These are phyloP conservation scores for Drosophila mimica DNA, from an alignment of 2,888 invertebrate species.

Conservation along the genomic window DNA sequence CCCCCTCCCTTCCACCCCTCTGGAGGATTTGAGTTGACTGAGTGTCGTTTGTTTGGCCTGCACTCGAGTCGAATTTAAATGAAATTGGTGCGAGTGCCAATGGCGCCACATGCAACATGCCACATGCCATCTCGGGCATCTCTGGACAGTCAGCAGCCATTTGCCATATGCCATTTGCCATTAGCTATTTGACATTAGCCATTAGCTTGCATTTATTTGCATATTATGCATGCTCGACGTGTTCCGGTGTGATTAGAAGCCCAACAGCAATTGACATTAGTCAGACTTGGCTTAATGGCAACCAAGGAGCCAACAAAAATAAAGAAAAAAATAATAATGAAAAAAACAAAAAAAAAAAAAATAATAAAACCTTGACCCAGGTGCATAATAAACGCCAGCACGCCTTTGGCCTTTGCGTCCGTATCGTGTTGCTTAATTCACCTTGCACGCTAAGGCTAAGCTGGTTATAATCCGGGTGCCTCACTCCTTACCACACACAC, in stretches of 20 bases:
- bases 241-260: constrained; percentile 39
- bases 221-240: constrained; percentile 69
- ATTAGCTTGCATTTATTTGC: constrained; percentile 69
- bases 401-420: constrained; percentile 49
- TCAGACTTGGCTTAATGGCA: constrained; percentile 39
- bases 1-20: not conserved
- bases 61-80: constrained; percentile 52
- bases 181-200: constrained; percentile 27
- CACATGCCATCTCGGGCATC: constrained; percentile 31
- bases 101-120: constrained; percentile 30
- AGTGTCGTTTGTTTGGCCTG: constrained; percentile 42
- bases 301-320: not conserved
- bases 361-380: constrained; percentile 62
- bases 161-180: constrained; percentile 33
- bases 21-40: constrained; percentile 1
- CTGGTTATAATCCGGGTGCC: constrained; percentile 43
- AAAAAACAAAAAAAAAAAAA: not conserved
- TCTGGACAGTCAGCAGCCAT: constrained; percentile 27
- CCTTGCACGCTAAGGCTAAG: constrained; percentile 63
- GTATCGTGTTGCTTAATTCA: constrained; percentile 48
- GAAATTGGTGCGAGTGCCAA: constrained; percentile 30
- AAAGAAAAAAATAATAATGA: not conserved
- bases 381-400: constrained; percentile 36
- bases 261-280: constrained; percentile 43
- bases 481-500: constrained; percentile 5